Base-by-base conservation (phyloP, 2,113 vertebrate genomes). In the Odobenus rosmarus region DNA sequence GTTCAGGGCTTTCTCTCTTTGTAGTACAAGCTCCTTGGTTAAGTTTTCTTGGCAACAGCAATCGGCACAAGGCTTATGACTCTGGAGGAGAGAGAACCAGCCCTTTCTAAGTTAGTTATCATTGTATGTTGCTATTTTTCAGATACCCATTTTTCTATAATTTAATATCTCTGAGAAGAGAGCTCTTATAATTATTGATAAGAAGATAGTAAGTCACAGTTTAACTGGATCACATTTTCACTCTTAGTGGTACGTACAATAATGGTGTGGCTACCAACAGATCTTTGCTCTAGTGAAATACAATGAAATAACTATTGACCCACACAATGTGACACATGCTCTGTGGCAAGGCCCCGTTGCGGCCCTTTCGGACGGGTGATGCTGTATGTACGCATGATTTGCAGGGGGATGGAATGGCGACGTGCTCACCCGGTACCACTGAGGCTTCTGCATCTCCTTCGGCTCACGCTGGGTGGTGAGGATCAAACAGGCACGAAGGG, bases 391-490 rank as follows among this genome's bases (percentile, higher is more conserved):
- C 7, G 14, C 0, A 5, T 16, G 49, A 24, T 86, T 4, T 42
- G 72, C 67, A 46, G 16, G 55, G 4, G 31, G 67, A 19, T 3
- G 9, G 39, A 13, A n/a, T 2, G 57, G 24, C 62, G 14, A 77
- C 74, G 4, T 91, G 93, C 99, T 98, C 98, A 99, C 99, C 99
- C 99, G 99, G 99, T 99, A 99, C 99, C 99, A 99, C 99, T 99
- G 99, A 1, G 99, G 99, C 96, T 99, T 99, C 99, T 99, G 99
- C 99, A 99, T 99, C 98, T 99, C 99, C 97, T 99, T 99, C 0
- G 99, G 99, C 98, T 99, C 99, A 46, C 99, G 99, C 83, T 99
- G 99, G 0, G 99, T 99, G 96, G 99, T 99, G 92, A 99, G 99
- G 95, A 99, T 99, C 96, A 99, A 99, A 97, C 99, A 99, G 96